Base-by-base conservation (phyloP, 92 coral and sea anemone genomes). In the Epizoanthus scotinus region DNA sequence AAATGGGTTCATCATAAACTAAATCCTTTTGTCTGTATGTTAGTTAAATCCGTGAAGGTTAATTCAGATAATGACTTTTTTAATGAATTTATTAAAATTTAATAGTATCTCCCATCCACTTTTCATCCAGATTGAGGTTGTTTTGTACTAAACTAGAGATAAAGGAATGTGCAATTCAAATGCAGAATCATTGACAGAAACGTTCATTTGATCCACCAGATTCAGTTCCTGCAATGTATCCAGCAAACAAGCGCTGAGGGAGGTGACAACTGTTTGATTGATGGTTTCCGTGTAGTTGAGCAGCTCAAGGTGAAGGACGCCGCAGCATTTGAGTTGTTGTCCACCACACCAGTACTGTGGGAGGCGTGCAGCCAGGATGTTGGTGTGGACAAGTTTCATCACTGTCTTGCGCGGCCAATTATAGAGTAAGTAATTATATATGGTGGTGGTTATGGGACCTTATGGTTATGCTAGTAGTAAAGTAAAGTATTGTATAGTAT, bases 191-290 rank as follows among this genome's bases (percentile, higher is more conserved):
- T 29, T 63, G 19, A 63, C 8, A 9, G 6, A 6, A 72, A 28
- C 18, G 5, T n/a, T 72, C 8, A 24, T 29, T 27, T 19, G 19
- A 20, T 6, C 22, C 38, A 4, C 29, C 65, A 91, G 95, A 87
- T 91, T 28, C 92, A 90, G 52, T 62, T 91, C 21, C 91, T 92
- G 22, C 93, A 90, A 64, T 92, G 89, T 82, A 82, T 87, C 53
- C 86, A 87, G 26, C 94, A 92, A 77, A 83, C 84, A 73, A 70
- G 57, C 71, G 75, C 93, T 12, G 68, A 78, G 19, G 97, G 97
- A 38, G 97, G 97, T 8, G 92, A 70, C 19, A 92, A 90, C 72
- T 71, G 91, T 27, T 61, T 92, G 47, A 89, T 90, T 26, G 97
- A 92, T 78, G 93, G 94, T 24, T 92, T 90, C 52, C 58, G 87